Conservation (phyloP, 1,140 invertebrate species). For the Daktulosphaira vitifoliae region DNA sequence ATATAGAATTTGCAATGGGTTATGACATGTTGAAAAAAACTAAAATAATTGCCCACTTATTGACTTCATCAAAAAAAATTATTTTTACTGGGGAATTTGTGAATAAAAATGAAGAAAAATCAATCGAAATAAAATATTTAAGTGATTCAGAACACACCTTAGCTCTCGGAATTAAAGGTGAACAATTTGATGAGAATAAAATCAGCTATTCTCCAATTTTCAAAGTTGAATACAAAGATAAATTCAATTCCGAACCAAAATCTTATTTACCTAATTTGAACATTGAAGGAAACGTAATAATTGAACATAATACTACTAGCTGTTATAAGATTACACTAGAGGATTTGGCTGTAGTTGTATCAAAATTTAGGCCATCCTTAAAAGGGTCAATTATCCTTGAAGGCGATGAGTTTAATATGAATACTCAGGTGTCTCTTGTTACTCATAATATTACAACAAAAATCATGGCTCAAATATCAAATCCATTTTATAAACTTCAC, state of each 20-base stretch:
- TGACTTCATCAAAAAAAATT: background rate
- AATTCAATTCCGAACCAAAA: background rate
- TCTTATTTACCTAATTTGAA: background rate
- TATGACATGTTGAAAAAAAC: background rate
- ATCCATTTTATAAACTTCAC: background rate
- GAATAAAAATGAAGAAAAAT: background rate
- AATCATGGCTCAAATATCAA: background rate
- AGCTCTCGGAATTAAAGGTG: background rate
- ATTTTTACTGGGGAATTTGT: background rate
- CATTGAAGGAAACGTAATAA: background rate
- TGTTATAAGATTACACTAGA: background rate
- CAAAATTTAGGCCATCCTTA: background rate
- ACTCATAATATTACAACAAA: background rate
- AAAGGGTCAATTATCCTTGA: background rate
- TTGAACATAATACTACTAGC: background rate
- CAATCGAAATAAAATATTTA: background rate
- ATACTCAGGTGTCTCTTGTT: background rate
- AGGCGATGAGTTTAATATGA: background rate
- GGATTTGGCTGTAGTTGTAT: background rate
- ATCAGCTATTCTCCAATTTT: constrained; percentile 1
- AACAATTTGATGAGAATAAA: background rate
- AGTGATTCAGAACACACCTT: background rate
- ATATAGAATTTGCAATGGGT: background rate
- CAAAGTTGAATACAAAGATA: background rate
- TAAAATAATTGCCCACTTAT: background rate